Evolutionary conservation across 2,888 invertebrate species (phyloP), one percentile per base, ranked within the genome.

Genomic region (Acrobasis suavella): DNA sequence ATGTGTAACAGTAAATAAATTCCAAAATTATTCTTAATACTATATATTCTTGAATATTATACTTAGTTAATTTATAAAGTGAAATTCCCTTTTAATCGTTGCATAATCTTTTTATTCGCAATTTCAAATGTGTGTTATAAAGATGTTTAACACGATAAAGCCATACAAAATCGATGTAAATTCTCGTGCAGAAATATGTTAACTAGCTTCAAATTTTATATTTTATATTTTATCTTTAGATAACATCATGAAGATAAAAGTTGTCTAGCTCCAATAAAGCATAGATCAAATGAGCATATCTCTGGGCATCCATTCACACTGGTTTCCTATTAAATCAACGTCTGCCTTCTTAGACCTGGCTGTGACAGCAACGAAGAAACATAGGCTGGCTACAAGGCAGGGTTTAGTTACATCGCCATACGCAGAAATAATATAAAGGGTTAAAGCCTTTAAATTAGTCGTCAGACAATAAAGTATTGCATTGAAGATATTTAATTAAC

Each of bases 251-350:
- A 17, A 56, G 56, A 56, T 50, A 38, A 39, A 37, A 16, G 50
- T 32, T 32, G 9, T 60, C 64, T 62, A 55, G 63, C 60, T 68
- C 72, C 68, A 72, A 72, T 75, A 72, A 71, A 75, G 72, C 74
- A 75, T 81, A 75, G 72, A 78, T 81, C 80, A 81, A 81, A 80
- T 73, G 72, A 76, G 74, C 72, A 75, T 78, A 79, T 76, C 78
- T 73, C 67, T 68, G 67, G 64, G 71, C 74, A 80, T 80, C 78
- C 77, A 85, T 85, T 85, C 84, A 79, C 83, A 75, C 80, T 69
- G 76, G 71, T 70, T 71, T 67, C 69, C 70, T 77, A 77, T 77
- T 89, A 89, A 87, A 89, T 89, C 89, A 89, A 81, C 77, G 86
- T 89, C 86, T 72, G 68, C 86, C 86, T 73, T 85, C 84, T 85